Evolutionary conservation across 1,140 invertebrate species (phyloP).

Genomic region (Onthophagus taurus): DNA sequence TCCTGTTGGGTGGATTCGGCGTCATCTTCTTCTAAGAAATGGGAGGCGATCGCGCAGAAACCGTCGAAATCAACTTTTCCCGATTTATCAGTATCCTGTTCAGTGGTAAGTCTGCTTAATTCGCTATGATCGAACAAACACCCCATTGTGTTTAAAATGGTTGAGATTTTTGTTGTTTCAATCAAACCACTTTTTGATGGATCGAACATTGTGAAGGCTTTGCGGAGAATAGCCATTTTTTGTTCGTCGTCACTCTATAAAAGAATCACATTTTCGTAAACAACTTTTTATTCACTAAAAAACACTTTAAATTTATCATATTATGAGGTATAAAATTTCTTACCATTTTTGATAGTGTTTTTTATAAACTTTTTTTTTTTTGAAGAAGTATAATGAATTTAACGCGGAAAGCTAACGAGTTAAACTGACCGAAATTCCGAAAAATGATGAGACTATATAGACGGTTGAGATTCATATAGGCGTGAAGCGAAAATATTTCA

Average conservation of each 20-base stretch:
- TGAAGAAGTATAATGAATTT: no score
- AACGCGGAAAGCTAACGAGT: no score
- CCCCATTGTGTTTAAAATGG: constrained; percentile 89
- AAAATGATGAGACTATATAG: no score
- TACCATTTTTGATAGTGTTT: no score
- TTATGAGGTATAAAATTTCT: no score
- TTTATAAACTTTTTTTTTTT: no score
- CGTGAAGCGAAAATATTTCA: no score
- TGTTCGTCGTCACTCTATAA: constrained; percentile 54
- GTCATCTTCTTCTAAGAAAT: constrained; percentile 85
- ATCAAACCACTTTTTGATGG: constrained; percentile 83
- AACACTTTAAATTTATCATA: no score
- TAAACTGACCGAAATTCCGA: no score
- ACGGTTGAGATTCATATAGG: no score
- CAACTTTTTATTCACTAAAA: no score
- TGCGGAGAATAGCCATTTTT: constrained; percentile 79
- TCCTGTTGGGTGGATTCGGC: constrained; percentile 89
- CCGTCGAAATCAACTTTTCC: constrained; percentile 91
- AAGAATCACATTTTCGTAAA: no score
- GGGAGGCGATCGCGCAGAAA: constrained; percentile 81
- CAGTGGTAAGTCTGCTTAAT: constrained; percentile 69
- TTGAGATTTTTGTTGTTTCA: constrained; percentile 79
- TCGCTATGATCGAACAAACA: constrained; percentile 84
- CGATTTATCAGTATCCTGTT: constrained; percentile 73
- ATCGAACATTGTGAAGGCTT: constrained; percentile 93